phyloP scores from a whole-genome alignment of 2,888 invertebrate genomes.

The Microdon myrmicae region DNA sequence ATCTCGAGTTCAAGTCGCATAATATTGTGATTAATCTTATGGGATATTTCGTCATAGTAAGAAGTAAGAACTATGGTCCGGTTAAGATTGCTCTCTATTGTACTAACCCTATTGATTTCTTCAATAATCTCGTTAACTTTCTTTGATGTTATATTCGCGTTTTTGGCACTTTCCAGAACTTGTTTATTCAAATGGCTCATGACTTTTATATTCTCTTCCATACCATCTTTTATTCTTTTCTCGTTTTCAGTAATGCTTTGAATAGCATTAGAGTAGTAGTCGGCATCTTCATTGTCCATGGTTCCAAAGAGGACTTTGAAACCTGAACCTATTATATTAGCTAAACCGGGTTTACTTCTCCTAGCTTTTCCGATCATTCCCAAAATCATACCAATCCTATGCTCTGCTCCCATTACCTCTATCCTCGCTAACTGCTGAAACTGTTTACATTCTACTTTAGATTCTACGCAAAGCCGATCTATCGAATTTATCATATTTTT shows the following conservation, averaged over 20 bases:
- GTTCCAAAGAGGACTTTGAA: slow-evolving; percentile 15
- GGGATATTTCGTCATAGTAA: slow-evolving; percentile 7
- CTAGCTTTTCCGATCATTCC: slow-evolving; percentile 8
- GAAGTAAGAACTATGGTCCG: not conserved
- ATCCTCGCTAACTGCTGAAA: not conserved
- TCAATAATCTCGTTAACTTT: slow-evolving; percentile 4
- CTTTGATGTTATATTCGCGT: slow-evolving; percentile 1
- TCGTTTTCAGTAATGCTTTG: slow-evolving; percentile 10
- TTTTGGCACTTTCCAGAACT: not conserved
- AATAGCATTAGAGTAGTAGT: slow-evolving; percentile 9
- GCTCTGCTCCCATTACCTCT: not conserved
- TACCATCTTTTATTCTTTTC: slow-evolving; percentile 17
- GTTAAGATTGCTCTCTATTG: not conserved
- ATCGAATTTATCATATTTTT: slow-evolving; percentile 4
- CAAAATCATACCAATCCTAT: slow-evolving; percentile 6
- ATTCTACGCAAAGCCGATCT: not conserved
- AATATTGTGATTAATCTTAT: slow-evolving; percentile 1
- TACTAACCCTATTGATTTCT: not conserved
- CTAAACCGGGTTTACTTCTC: slow-evolving; percentile 1
- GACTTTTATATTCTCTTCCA: slow-evolving; percentile 18
- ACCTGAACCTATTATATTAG: slow-evolving; percentile 10
- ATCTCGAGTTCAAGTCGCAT: slow-evolving; percentile 7
- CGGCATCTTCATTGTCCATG: slow-evolving; percentile 21
- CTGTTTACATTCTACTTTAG: slow-evolving; percentile 1
- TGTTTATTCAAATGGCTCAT: slow-evolving; percentile 4